Conservation (phyloP, 2,888 invertebrate species). For the Archaeoteleia sp. region DNA sequence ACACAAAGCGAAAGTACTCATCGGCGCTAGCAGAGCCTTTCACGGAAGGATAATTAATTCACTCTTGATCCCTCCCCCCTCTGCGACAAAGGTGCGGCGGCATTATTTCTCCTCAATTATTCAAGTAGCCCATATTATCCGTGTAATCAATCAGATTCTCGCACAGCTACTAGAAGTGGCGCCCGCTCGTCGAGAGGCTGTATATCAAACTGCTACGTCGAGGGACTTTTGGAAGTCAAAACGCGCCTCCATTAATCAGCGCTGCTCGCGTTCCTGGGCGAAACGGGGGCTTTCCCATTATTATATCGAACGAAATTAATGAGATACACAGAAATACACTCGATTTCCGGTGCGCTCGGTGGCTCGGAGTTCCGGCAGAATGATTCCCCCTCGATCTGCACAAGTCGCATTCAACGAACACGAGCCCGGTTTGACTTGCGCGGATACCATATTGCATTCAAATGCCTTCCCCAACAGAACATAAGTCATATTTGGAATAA, state of each 20-base stretch:
- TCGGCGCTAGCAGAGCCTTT: conserved; percentile 42
- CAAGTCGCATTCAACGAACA: conserved; percentile 12
- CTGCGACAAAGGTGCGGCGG: conserved; percentile 44
- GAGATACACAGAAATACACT: conserved; percentile 75
- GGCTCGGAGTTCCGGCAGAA: conserved; percentile 59
- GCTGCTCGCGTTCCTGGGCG: conserved; percentile 34
- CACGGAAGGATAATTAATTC: conserved; percentile 55
- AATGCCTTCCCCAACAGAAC: too few species aligned
- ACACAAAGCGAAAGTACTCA: conserved; percentile 50
- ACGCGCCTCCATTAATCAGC: conserved; percentile 73
- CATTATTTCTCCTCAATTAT: conserved; percentile 64
- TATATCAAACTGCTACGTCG: conserved; percentile 46
- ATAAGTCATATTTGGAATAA: too few species aligned
- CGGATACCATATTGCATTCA: conserved; percentile 1
- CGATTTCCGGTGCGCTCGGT: conserved; percentile 66
- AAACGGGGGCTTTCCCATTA: conserved; percentile 60
- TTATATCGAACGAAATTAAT: conserved; percentile 75
- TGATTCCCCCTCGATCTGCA: conserved; percentile 47
- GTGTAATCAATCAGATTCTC: conserved; percentile 65
- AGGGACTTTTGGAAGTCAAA: conserved; percentile 68
- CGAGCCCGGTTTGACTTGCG: conserved; percentile 8
- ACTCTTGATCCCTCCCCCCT: conserved; percentile 19
- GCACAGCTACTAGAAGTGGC: conserved; percentile 53
- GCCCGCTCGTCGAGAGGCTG: conserved; percentile 54
- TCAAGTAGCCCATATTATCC: conserved; percentile 63